Percentiles rank a stretch among this genome's conserved stretches.
phyloP scores from a whole-genome alignment of 92 coral and sea anemone genomes.

The Porites rus region DNA sequence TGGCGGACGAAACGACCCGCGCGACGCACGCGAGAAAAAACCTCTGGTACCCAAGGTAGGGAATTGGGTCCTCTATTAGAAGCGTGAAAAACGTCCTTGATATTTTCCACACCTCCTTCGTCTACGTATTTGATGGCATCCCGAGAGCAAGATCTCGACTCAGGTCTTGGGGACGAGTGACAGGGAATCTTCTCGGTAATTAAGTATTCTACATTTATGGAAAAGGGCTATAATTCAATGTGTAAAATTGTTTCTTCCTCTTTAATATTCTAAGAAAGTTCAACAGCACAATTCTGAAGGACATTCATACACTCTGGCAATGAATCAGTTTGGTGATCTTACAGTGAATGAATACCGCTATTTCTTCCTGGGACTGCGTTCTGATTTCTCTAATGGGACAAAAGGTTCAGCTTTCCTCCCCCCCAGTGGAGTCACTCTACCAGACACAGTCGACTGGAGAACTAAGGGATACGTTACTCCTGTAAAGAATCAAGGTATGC shows the following conservation, averaged over 20 bases:
- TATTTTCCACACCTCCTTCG: too few species aligned
- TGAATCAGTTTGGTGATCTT: conserved; percentile 93
- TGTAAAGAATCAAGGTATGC: conserved; percentile 91
- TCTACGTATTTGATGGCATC: too few species aligned
- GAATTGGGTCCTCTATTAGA: too few species aligned
- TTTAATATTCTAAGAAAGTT: conserved; percentile 54
- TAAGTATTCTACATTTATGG: too few species aligned
- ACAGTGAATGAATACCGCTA: conserved; percentile 80
- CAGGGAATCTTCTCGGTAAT: too few species aligned
- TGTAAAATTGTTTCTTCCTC: neutral
- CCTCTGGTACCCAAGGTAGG: too few species aligned
- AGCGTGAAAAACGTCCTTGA: too few species aligned
- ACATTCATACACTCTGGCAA: conserved; percentile 78
- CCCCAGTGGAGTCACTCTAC: conserved; percentile 75
- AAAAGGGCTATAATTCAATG: neutral
- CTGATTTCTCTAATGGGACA: conserved; percentile 69
- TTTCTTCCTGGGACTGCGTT: conserved; percentile 71
- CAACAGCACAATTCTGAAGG: conserved; percentile 78
- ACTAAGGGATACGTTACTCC: conserved; percentile 89
- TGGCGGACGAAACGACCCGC: too few species aligned
- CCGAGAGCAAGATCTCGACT: too few species aligned
- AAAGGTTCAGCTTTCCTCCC: conserved; percentile 77
- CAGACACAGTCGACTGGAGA: conserved; percentile 88
- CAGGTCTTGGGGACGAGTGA: too few species aligned
- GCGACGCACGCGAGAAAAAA: too few species aligned